Conservation (phyloP, 1,140 invertebrate genomes). For the Orchesella cincta region DNA sequence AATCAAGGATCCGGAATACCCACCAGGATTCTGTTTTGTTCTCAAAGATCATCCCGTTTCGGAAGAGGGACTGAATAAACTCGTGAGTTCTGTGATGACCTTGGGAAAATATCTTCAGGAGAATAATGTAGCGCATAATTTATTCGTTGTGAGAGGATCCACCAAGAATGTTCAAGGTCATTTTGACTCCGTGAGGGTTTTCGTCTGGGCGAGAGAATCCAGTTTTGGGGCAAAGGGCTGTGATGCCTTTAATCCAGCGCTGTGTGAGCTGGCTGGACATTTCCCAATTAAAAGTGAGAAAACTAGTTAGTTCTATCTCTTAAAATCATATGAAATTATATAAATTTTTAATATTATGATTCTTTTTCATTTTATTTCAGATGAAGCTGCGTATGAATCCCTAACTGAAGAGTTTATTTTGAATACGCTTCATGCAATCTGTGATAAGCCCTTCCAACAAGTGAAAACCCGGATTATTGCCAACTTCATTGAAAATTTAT, state of each 20-base stretch:
- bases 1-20: not conserved
- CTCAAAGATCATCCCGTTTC: constrained; percentile 62
- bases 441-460: constrained; percentile 40
- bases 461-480: not conserved
- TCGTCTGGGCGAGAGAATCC: constrained; percentile 67
- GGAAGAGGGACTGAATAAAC: constrained; percentile 59
- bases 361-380: constrained; percentile 54
- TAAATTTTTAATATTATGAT: constrained; percentile 23
- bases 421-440: constrained; percentile 38
- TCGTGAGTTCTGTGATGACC: constrained; percentile 56
- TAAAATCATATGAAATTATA: constrained; percentile 38
- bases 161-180: constrained; percentile 29
- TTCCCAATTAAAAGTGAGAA: constrained; percentile 65
- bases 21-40: constrained; percentile 55
- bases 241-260: constrained; percentile 63
- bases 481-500: not conserved
- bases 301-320: constrained; percentile 41
- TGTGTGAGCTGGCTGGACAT: constrained; percentile 70
- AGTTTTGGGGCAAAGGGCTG: constrained; percentile 61
- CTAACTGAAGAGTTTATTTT: constrained; percentile 52
- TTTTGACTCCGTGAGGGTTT: constrained; percentile 60
- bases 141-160: constrained; percentile 66
- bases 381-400: constrained; percentile 56
- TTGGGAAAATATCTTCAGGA: constrained; percentile 62
- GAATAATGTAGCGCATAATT: constrained; percentile 67